phyloP scores from a whole-genome alignment of 1,140 invertebrate genomes.

The Trachymyrmex cornetzi region DNA sequence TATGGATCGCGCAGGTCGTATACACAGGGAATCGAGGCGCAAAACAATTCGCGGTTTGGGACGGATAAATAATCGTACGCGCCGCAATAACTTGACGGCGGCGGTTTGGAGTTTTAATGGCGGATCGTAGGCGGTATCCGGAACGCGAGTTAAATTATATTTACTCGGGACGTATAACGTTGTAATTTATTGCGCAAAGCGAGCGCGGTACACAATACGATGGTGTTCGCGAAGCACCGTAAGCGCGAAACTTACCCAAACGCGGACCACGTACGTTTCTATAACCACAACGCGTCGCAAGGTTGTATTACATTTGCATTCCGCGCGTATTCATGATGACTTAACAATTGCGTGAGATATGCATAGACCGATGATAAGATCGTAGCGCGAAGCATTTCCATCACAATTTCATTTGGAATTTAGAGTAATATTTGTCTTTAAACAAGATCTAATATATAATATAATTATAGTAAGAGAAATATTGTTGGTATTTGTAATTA shows the following conservation, averaged over 20 bases:
- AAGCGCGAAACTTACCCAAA: constrained; percentile 30
- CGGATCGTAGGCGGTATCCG: constrained; percentile 40
- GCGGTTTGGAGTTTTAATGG: constrained; percentile 37
- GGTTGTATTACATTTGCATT: constrained; percentile 33
- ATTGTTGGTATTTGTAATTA: no score
- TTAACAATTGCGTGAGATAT: constrained; percentile 38
- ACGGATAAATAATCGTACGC: constrained; percentile 51
- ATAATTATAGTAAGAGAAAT: no score
- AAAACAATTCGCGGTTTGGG: constrained; percentile 42
- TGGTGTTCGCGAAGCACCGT: not conserved
- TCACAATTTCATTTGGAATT: constrained; percentile 29
- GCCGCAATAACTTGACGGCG: constrained; percentile 25
- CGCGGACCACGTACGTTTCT: not conserved
- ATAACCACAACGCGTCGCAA: not conserved
- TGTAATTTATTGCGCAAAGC: constrained; percentile 44
- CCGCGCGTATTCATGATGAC: constrained; percentile 25
- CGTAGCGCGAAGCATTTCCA: not conserved
- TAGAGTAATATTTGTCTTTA: constrained; percentile 6
- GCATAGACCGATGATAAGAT: constrained; percentile 9
- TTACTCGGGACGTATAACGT: constrained; percentile 30
- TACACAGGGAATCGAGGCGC: constrained; percentile 17
- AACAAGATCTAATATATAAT: not conserved
- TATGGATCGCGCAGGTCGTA: constrained; percentile 18
- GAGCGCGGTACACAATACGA: constrained; percentile 21
- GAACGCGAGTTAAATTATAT: constrained; percentile 45